These are phyloP conservation scores for Todiramphus saurophagus DNA, from an alignment of 2,113 vertebrate species.

Conservation along the genomic window DNA sequence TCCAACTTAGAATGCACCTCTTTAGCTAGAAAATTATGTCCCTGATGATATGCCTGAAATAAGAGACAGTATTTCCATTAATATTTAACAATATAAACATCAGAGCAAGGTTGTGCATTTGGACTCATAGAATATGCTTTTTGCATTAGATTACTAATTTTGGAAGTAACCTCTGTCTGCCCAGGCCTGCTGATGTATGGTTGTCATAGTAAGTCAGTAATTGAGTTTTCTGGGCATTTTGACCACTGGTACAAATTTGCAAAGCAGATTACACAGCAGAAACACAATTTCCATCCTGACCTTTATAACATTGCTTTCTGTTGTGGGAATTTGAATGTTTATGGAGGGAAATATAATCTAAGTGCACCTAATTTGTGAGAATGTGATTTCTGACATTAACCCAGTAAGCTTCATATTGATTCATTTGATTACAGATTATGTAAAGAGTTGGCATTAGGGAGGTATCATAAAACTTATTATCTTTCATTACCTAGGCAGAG, in stretches of 20 bases:
- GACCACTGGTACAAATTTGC: slow-evolving; percentile 69
- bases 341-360: background rate
- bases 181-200: background rate
- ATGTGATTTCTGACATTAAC: slow-evolving; percentile 31
- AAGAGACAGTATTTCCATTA: slow-evolving; percentile 3
- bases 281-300: slow-evolving; percentile 58
- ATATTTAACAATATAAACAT: slow-evolving; percentile 25
- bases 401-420: slow-evolving; percentile 52
- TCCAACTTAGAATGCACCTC: background rate
- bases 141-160: slow-evolving; percentile 62
- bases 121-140: background rate
- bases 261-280: slow-evolving; percentile 68
- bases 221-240: slow-evolving; percentile 75
- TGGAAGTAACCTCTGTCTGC: slow-evolving; percentile 56
- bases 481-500: slow-evolving; percentile 64
- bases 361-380: slow-evolving; percentile 28
- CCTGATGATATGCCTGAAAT: slow-evolving; percentile 42
- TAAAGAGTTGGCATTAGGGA: slow-evolving; percentile 63
- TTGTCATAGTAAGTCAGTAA: slow-evolving; percentile 66
- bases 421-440: slow-evolving; percentile 61
- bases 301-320: slow-evolving; percentile 49
- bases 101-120: slow-evolving; percentile 3
- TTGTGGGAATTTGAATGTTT: slow-evolving; percentile 53
- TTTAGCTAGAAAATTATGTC: background rate
- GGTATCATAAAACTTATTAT: slow-evolving; percentile 50